These are phyloP conservation scores for Madoqua kirkii DNA, from an alignment of 2,113 vertebrate species.

Conservation along the genomic window DNA sequence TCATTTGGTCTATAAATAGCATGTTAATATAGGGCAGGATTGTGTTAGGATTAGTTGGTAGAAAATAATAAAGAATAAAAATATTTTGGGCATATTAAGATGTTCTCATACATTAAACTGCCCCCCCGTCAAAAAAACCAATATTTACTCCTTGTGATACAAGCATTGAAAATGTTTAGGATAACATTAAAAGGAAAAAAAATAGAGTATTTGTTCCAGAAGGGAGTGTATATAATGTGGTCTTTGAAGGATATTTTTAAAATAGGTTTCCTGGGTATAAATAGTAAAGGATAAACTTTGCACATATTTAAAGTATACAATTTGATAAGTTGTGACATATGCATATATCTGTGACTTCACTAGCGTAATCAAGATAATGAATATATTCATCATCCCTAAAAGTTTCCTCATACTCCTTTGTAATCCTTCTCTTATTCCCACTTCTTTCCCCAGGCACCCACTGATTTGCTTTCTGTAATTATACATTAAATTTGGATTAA, in stretches of 20 bases:
- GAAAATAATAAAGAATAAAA: background rate
- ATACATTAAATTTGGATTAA: background rate
- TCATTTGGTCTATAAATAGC: background rate
- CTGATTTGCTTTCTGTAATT: background rate
- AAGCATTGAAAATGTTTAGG: background rate
- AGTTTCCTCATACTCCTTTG: background rate
- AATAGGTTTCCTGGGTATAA: background rate
- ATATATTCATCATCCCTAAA: background rate
- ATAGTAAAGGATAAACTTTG: background rate
- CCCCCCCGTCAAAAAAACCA: fast-evolving
- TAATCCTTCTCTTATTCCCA: background rate
- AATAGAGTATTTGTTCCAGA: background rate
- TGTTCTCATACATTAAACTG: background rate
- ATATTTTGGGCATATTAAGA: background rate
- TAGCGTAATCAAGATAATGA: background rate
- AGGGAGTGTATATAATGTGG: background rate
- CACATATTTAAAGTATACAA: background rate
- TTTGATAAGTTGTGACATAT: background rate
- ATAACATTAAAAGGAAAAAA: background rate
- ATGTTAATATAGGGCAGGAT: background rate
- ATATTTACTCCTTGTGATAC: background rate
- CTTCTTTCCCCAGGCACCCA: background rate
- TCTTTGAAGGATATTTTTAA: background rate
- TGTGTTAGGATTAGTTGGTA: background rate
- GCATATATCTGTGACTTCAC: background rate